Conservation (phyloP, 1,140 invertebrate species). For the Dufourea novaeangliae region DNA sequence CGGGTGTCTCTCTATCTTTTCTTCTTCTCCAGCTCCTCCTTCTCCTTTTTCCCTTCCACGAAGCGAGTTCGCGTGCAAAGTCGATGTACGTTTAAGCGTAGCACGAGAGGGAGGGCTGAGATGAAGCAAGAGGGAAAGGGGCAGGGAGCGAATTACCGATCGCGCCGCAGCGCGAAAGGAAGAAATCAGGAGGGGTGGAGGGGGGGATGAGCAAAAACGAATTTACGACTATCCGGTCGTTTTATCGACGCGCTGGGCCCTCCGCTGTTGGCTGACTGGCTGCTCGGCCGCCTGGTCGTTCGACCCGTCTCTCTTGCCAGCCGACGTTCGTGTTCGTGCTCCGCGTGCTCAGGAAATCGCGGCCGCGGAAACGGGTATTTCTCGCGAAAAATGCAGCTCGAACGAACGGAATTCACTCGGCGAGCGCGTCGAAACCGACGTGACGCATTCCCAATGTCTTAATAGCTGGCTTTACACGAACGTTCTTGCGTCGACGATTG, state of each 20-base stretch:
- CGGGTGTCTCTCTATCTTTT: background rate
- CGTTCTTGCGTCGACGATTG: no score
- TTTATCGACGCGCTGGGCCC: constrained; percentile 45
- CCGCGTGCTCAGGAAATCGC: background rate
- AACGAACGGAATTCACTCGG: background rate
- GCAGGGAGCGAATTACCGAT: constrained; percentile 56
- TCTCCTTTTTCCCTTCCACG: constrained; percentile 30
- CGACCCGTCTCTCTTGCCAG: background rate
- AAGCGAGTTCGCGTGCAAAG: constrained; percentile 56
- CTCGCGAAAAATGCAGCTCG: background rate
- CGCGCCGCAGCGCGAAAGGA: constrained; percentile 49
- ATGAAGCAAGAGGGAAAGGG: background rate
- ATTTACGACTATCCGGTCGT: constrained; percentile 63
- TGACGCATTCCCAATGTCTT: background rate
- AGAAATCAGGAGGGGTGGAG: constrained; percentile 38
- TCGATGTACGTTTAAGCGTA: constrained; percentile 57
- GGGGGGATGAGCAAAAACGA: constrained; percentile 55
- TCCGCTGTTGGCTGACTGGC: background rate
- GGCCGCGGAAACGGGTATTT: background rate
- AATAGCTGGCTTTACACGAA: no score
- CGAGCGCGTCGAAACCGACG: no score
- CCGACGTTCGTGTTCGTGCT: background rate
- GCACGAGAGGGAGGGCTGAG: constrained; percentile 24
- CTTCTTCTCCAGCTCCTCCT: no score
- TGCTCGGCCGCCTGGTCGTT: background rate